Conservation (phyloP, 2,113 vertebrate species). For the Vimba vimba region DNA sequence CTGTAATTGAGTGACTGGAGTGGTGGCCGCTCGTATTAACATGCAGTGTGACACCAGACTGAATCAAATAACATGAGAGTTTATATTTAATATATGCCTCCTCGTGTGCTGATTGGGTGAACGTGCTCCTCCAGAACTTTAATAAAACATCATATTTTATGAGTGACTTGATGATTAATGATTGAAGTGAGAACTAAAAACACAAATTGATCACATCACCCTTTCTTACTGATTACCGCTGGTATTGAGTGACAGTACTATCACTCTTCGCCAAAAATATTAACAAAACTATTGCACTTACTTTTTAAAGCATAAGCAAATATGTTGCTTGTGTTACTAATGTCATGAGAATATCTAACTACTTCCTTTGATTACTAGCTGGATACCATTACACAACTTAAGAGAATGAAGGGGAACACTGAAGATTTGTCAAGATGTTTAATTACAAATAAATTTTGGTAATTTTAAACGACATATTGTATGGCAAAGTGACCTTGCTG, state of each 20-base stretch:
- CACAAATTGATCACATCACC: neutral
- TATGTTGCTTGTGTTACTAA: neutral
- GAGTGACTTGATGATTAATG: neutral
- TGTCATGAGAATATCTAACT: neutral
- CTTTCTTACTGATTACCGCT: neutral
- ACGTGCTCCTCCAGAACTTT: no score
- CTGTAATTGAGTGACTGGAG: constrained; percentile 4
- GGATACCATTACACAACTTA: no score
- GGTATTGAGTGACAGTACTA: no score
- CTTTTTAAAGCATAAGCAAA: neutral
- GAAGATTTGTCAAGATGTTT: neutral
- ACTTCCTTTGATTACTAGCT: neutral
- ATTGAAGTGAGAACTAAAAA: neutral
- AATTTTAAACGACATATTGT: neutral
- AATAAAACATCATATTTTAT: neutral
- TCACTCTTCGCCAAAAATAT: no score
- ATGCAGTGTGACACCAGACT: neutral
- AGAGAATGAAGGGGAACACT: neutral
- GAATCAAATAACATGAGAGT: neutral
- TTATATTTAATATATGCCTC: neutral
- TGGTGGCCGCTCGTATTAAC: neutral
- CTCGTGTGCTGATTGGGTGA: no score
- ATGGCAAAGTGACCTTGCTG: neutral
- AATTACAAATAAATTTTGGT: neutral
- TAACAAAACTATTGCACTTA: neutral